A percentile compares a stretch with the other conserved stretches of the same genome.
Evolutionary conservation across 2,888 invertebrate species (phyloP).

Genomic region (Dendrolimus pini): DNA sequence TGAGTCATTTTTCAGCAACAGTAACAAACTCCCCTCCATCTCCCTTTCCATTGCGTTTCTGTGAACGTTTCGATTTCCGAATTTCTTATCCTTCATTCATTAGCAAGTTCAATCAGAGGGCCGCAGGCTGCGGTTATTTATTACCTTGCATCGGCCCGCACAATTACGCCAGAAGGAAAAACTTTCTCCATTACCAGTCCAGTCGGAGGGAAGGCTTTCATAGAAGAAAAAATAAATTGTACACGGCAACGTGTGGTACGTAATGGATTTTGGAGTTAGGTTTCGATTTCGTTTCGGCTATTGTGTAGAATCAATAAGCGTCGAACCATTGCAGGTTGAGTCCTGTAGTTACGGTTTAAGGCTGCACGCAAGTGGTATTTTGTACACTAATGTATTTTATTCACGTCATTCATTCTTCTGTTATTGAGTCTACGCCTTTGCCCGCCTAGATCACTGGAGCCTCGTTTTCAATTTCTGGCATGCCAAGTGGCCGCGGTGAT

Average conservation of each 20-base stretch:
- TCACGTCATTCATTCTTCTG: no score
- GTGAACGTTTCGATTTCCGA: conserved; percentile 55
- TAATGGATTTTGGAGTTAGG: conserved; percentile 60
- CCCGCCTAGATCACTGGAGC: no score
- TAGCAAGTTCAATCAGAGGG: conserved; percentile 75
- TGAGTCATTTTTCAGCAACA: conserved; percentile 54
- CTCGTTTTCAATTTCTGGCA: no score
- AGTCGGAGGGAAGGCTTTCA: conserved; percentile 58
- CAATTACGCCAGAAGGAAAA: conserved; percentile 70
- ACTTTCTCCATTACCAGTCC: conserved; percentile 69
- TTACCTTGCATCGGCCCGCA: conserved; percentile 68
- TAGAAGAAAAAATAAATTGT: conserved; percentile 63
- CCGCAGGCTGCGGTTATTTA: conserved; percentile 70
- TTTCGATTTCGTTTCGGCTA: conserved; percentile 46
- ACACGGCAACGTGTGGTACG: conserved; percentile 50
- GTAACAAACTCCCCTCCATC: conserved; percentile 31
- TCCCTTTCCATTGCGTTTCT: conserved; percentile 31
- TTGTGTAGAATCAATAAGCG: conserved; percentile 23
- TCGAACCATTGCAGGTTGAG: background rate
- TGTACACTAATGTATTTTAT: no score
- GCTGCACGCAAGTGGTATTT: no score
- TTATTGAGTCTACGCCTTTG: no score
- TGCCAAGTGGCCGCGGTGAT: no score
- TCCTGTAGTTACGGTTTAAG: no score
- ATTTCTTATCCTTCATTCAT: conserved; percentile 73